A percentile compares a stretch with the other conserved stretches of the same genome.
Conservation (phyloP, 2,113 vertebrate species). For the Eupsittula cactorum region DNA sequence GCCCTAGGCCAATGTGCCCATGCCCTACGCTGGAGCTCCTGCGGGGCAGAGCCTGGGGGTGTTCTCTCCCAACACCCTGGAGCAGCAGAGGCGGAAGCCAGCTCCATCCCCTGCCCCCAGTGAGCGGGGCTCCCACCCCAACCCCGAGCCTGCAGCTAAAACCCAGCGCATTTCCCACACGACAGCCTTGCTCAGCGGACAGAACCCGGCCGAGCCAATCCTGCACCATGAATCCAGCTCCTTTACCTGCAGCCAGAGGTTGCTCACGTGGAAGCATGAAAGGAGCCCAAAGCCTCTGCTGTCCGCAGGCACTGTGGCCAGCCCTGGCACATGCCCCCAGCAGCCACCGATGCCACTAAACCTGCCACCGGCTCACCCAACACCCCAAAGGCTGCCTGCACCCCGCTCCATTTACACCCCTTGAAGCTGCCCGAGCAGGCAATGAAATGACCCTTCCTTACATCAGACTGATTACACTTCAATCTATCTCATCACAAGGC, state of each 20-base stretch:
- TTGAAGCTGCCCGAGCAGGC: neutral
- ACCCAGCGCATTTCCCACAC: fast-evolving
- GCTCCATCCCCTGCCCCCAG: neutral
- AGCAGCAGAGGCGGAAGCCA: neutral
- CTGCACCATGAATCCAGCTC: neutral
- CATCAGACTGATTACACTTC: fast-evolving
- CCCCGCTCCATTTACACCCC: neutral
- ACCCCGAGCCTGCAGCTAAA: neutral
- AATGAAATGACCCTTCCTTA: neutral
- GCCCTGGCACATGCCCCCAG: neutral
- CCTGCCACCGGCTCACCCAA: neutral
- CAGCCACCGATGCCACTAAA: neutral
- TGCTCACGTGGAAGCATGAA: neutral
- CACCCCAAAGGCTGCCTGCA: fast-evolving
- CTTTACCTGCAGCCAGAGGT: neutral
- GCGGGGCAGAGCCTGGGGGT: neutral
- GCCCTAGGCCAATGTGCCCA: neutral
- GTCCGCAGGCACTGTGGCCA: neutral
- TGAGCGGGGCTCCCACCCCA: neutral
- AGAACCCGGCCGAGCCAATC: neutral
- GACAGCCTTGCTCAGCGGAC: fast-evolving
- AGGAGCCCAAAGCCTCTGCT: neutral
- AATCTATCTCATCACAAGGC: neutral
- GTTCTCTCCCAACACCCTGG: neutral
- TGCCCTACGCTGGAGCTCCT: neutral